Percentiles rank a stretch among this genome's conserved stretches.
These are phyloP conservation scores for Sceloporus undulatus DNA, from an alignment of 2,113 vertebrate genomes.

Conservation along the genomic window DNA sequence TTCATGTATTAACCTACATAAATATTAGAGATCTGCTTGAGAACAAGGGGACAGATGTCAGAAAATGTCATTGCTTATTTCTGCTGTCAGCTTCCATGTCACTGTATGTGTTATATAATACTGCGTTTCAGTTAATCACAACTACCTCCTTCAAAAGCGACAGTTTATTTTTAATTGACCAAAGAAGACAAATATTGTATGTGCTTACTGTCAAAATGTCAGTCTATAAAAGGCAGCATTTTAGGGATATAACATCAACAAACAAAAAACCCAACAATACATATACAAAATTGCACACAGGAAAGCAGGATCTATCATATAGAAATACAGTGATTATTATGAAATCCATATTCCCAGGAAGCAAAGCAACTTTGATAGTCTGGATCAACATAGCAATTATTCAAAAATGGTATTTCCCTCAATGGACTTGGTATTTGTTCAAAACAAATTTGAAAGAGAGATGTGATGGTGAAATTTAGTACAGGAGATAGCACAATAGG, in stretches of 20 bases:
- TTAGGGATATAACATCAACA: slow-evolving; percentile 64
- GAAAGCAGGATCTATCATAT: slow-evolving; percentile 58
- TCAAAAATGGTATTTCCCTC: slow-evolving; percentile 62
- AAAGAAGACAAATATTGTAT: slow-evolving; percentile 69
- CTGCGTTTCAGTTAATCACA: slow-evolving; percentile 58
- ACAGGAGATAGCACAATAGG: background rate
- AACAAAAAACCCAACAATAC: background rate
- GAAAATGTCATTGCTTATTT: background rate
- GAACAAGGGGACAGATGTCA: no score
- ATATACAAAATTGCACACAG: slow-evolving; percentile 61
- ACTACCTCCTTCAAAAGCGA: slow-evolving; percentile 71
- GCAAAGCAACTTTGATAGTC: slow-evolving; percentile 37
- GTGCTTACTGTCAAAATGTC: slow-evolving; percentile 42
- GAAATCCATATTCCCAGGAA: slow-evolving; percentile 47
- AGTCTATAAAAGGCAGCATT: slow-evolving; percentile 46
- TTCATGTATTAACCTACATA: no score
- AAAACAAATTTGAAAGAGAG: slow-evolving; percentile 20
- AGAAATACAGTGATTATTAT: slow-evolving; percentile 55
- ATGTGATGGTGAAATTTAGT: slow-evolving; percentile 36
- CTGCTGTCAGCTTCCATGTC: background rate
- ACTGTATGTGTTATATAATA: slow-evolving; percentile 9
- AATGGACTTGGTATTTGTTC: slow-evolving; percentile 46
- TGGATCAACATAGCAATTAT: slow-evolving; percentile 53
- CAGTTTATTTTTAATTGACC: slow-evolving; percentile 77
- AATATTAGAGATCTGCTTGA: no score